Evolutionary conservation across 1,140 invertebrate species (phyloP), one percentile per base, ranked within the genome.

Genomic region (Trinorchestia longiramus): DNA sequence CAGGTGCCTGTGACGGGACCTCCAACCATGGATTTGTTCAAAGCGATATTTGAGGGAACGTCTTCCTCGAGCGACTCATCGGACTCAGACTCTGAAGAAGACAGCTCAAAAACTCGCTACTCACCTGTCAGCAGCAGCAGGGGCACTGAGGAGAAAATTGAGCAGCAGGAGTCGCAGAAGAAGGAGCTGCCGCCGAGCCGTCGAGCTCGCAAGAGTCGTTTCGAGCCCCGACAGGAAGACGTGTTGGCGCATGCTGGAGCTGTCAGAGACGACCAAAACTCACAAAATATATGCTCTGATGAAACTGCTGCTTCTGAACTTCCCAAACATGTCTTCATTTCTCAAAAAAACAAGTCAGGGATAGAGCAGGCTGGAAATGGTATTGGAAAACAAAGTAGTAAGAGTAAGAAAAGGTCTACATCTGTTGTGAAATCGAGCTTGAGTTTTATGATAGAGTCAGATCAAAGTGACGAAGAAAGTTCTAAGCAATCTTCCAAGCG

Each of bases 241-340:
- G 23, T 11, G n/a, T 11, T 42, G 8, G 28, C 62, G 28, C 11
- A 42, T 6, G n/a, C 43, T 90, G 41, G 43, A 90, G 4, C 23
- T 90, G 41, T 19, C 4, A 90, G 4, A 11, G 3, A 42, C n/a
- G 36, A 42, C 43, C 43, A 8, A 43, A 90, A 43, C 41, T 4
- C n/a, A 42, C 41, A 90, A 90, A 43, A 3, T 17, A 11, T 96
- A 0, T 97, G 97, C 88, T 19, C n/a, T 43, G 36, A 41, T 41
- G 88, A 43, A 90, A 36, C 15, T 90, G 8, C 41, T 43, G n/a
- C 43, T 41, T 4, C 43, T 90, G 88, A 42, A 90, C 88, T 43
- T 42, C 11, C 97, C 97, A 41, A 98, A 98, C 97, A 94, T 97
- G 0, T 97, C 98, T 96, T 97, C 98, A 95, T 98, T 98, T 96